Evolutionary conservation across 2,888 invertebrate species (phyloP), one percentile per base, ranked within the genome.

Genomic region (Dicyrtomina minuta): DNA sequence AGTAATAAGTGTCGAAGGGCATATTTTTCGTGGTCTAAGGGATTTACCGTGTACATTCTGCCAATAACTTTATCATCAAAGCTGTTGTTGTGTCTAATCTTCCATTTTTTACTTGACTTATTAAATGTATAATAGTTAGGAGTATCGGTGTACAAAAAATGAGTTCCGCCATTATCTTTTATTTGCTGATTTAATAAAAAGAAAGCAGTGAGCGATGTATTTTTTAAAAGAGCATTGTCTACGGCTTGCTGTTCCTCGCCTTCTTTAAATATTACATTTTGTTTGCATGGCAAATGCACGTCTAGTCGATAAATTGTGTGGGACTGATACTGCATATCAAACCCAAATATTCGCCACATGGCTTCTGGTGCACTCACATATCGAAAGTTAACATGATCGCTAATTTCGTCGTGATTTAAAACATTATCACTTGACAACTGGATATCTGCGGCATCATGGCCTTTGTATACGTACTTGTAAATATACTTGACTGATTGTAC

Each of bases 231-330:
- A 10, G 75, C 4, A 8, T 72, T 73, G 55, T 56, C 24, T 33
- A 69, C 43, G 62, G 77, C 75, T 13, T 71, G n/a, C n/a, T n/a
- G n/a, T n/a, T n/a, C n/a, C n/a, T n/a, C 10, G 0, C 74, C 77
- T 15, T 73, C 71, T 20, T 66, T 8, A 68, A 76, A 79, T 20
- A 26, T 41, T 1, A 80, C 70, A 2, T 8, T 13, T 65, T 80
- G 79, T 33, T 73, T 62, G n/a, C n/a, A n/a, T 5, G 80, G 80
- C 22, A 82, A 73, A 77, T 83, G 81, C n/a, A 82, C 79, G 10
- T 80, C 78, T 15, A 83, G 70, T 56, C 79, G 55, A 6, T 72
- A 68, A n/a, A 82, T 75, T 0, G 78, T 46, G 73, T 82, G 82
- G 0, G 79, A 79, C 44, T 79, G 73, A 27, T 77, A 73, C 60